phyloP scores from a whole-genome alignment of 92 coral and sea anemone species.

The Desmophyllum pertusum region DNA sequence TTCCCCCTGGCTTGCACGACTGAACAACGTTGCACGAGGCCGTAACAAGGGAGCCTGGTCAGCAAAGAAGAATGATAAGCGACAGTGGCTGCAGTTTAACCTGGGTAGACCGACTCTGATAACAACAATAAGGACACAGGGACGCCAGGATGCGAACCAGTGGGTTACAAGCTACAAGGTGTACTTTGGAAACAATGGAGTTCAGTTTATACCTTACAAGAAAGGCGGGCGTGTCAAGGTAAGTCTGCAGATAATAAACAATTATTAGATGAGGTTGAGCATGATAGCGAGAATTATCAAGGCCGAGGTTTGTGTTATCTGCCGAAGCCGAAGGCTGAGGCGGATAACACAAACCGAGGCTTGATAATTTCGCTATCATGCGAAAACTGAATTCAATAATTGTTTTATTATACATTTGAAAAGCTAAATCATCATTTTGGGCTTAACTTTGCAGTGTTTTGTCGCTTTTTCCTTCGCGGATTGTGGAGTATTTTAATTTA shows the following conservation, averaged over 20 bases:
- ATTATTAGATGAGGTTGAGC: too few species aligned
- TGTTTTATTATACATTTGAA: too few species aligned
- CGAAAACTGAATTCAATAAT: too few species aligned
- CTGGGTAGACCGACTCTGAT: conserved; percentile 45
- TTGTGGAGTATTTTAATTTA: too few species aligned
- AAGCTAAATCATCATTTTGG: too few species aligned
- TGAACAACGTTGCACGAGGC: conserved; percentile 57
- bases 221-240: conserved; percentile 53
- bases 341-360: too few species aligned
- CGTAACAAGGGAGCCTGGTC: conserved; percentile 67
- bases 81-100: conserved; percentile 67
- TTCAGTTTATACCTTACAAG: conserved; percentile 57
- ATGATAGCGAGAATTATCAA: too few species aligned
- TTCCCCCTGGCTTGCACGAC: conserved; percentile 65
- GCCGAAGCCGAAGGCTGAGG: too few species aligned
- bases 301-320: too few species aligned
- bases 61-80: conserved; percentile 47
- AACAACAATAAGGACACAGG: conserved; percentile 59
- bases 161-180: conserved; percentile 65
- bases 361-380: too few species aligned
- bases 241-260: not conserved
- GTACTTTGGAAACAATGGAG: conserved; percentile 56
- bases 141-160: conserved; percentile 65
- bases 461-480: too few species aligned
- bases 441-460: too few species aligned